A percentile compares a stretch with the other conserved stretches of the same genome.
Conservation (phyloP, 2,797 vertebrate genomes). For the Meriones psammophilus region DNA sequence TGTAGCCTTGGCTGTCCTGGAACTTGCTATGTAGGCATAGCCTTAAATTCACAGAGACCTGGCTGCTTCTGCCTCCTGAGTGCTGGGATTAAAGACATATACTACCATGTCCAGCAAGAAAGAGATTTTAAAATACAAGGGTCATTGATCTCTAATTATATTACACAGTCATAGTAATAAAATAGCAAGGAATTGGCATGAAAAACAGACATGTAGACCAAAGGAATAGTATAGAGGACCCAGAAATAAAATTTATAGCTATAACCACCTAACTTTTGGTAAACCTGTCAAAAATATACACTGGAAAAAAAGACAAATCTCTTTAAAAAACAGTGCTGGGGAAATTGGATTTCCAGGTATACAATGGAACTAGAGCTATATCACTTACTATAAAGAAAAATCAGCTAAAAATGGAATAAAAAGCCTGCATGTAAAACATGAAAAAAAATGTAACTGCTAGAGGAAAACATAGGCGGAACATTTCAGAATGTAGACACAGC, state of each 20-base stretch:
- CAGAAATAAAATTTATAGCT: not conserved
- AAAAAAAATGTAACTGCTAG: not conserved
- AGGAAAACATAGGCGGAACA: not conserved
- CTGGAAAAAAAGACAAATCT: not conserved
- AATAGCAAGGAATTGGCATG: not conserved
- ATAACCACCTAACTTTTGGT: not conserved
- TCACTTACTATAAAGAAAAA: not conserved
- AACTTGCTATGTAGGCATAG: not conserved
- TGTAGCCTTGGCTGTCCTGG: not conserved
- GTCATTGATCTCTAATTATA: not conserved
- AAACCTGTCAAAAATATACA: not conserved
- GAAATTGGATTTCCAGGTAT: not conserved
- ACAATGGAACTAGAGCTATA: not conserved
- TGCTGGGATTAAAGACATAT: not conserved
- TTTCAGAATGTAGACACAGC: not conserved
- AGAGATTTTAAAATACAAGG: not conserved
- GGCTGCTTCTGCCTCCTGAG: not conserved
- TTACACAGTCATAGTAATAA: not conserved
- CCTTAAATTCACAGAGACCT: not conserved
- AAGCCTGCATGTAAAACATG: not conserved
- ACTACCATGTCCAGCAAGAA: not conserved
- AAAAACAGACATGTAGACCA: not conserved
- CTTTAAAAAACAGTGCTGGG: no score
- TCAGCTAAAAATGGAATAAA: not conserved
- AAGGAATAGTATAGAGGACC: not conserved